Evolutionary conservation across 2,113 vertebrate genomes (phyloP), one percentile per base, ranked within the genome.

Genomic region (Gobius niger): DNA sequence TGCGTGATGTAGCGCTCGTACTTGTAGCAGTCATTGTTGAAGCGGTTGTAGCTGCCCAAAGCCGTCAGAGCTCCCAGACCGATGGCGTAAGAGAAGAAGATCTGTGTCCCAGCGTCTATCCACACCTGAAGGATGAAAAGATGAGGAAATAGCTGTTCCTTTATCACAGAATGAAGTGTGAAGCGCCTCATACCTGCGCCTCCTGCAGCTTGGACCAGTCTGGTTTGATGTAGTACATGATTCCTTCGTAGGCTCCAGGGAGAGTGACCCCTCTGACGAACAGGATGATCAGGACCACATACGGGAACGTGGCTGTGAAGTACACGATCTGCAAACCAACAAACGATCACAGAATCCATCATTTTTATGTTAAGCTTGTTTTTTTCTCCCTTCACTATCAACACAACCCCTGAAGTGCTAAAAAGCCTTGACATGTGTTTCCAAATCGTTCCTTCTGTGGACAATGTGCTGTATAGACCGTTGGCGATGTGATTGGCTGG

Each of bases 11-110:
- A 34, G 24, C 24, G 10, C 14, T 72, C 65, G 13, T 91, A 94
- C 92, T 92, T 93, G 83, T 94, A 94, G 90, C 93, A 94, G 89
- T 94, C 91, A 2, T 94, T 94, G 90, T 94, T 91, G 80, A 94
- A 94, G 76, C 92, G 89, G 88, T 94, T 94, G 84, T 93, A 94
- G 87, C 93, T 94, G 74, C 93, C 93, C 44, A 94, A 82, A 41
- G 93, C 93, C 0, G 93, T 93, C 77, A 94, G 90, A 9, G 93
- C 93, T 24, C 93, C 93, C 6, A 94, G 91, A 3, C 93, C 93
- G 7, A 94, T 94, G 49, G 93, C 93, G n/a, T 94, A 93, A 0
- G 93, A 94, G 88, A 93, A 94, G 76, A 94, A 94, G 47, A 94
- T 90, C 82, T 94, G 93, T 0, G 93, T 94, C 1, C 93, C 93